Base-by-base conservation (phyloP, 2,888 invertebrate genomes). In the Chalcis sispes region DNA sequence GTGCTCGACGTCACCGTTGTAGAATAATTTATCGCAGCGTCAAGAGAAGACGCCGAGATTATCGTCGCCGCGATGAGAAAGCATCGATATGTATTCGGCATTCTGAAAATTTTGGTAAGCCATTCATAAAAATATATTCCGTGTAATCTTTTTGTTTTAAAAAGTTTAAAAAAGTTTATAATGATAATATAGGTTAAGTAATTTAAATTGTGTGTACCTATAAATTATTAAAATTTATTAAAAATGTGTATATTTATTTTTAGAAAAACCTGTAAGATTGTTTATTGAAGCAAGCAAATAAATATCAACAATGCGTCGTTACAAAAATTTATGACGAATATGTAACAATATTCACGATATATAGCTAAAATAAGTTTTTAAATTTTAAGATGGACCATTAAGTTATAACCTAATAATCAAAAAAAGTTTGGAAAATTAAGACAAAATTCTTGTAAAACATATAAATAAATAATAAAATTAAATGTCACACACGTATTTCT, bases 401-500 rank as follows among this genome's bases (percentile, higher is more conserved):
- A 64, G 46, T 50, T 15, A 13, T 1, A 29, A 40, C 5, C 7
- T 29, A 54, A 73, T n/a, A 42, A 42, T 13, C 15, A 13, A 42
- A 15, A 42, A 13, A 42, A 42, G 7, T 13, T 8, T 42, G 13
- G 15, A 42, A 42, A 42, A 13, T 42, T 13, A 2, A 42, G 15
- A 8, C 42, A 42, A 42, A 42, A 42, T 42, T 42, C 42, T 13
- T 13, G 8, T 42, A 8, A 42, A 42, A 42, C 7, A 13, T 42
- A 42, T 42, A 10, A 4, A 32, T 2, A 52, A 50, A 59, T 15
- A 4, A 32, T 2, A 52, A 50, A 59, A 67, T 59, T 71, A 71
- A 65, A 87, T 87, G 87, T 84, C 86, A 13, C 59, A 79, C 56
- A 36, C 64, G 59, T 83, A 82, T 77, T 85, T 83, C 56, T 75